Percentiles rank a stretch among this genome's conserved stretches.
These are phyloP conservation scores for Exephanes ischioxanthus DNA, from an alignment of 2,888 invertebrate genomes.

Conservation along the genomic window DNA sequence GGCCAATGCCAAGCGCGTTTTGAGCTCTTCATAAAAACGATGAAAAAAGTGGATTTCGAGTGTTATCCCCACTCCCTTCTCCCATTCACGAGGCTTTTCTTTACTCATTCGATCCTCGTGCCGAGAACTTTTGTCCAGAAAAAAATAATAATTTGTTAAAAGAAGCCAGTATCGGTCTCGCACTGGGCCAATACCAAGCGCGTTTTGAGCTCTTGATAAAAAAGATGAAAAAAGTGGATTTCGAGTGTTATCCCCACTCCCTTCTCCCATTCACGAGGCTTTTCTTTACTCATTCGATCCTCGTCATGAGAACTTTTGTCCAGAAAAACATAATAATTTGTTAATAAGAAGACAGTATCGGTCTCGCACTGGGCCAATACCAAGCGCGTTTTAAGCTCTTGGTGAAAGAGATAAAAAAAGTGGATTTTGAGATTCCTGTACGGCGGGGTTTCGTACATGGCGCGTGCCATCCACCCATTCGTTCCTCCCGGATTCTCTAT, in stretches of 20 bases:
- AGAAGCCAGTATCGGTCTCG: background rate
- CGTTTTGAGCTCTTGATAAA: slow-evolving; percentile 4
- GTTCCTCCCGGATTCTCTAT: slow-evolving; percentile 66
- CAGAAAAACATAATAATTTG: background rate
- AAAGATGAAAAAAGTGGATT: background rate
- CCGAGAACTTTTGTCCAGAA: background rate
- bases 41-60: slow-evolving; percentile 10
- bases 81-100: slow-evolving; percentile 27
- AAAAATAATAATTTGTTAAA: background rate
- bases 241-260: slow-evolving; percentile 55
- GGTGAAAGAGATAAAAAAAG: background rate
- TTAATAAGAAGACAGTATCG: slow-evolving; percentile 10
- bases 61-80: slow-evolving; percentile 49
- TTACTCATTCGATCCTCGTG: background rate
- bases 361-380: background rate
- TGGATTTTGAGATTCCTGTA: background rate
- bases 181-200: slow-evolving; percentile 14
- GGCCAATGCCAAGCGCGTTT: slow-evolving; percentile 17
- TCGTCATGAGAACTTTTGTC: slow-evolving; percentile 1
- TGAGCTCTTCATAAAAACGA: slow-evolving; percentile 4
- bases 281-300: slow-evolving; percentile 2
- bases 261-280: slow-evolving; percentile 9
- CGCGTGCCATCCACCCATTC: slow-evolving; percentile 62
- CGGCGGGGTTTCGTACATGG: slow-evolving; percentile 25
- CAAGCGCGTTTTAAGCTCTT: slow-evolving; percentile 20